Evolutionary conservation across 2,113 vertebrate genomes (phyloP), one percentile per base, ranked within the genome.

Genomic region (Benitochromis conjunctus): DNA sequence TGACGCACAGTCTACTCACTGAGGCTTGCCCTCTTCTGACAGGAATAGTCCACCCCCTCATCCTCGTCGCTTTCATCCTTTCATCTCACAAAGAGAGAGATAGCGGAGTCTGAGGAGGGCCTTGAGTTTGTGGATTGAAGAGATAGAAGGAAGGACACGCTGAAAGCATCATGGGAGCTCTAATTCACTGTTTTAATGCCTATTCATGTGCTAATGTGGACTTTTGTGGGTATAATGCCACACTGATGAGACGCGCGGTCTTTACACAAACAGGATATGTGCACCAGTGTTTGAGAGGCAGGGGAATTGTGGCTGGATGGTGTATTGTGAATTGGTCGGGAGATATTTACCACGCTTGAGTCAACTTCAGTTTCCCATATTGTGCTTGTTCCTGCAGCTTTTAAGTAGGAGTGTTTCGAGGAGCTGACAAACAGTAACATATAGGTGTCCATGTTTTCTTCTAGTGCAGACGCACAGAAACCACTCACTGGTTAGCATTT

Each of bases 181-280:
- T 83, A 46, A 90, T 89, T 93, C 79, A 84, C 81, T 87, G 85
- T 85, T 91, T 91, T 88, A 81, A 80, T 86, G 79, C 54, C 62
- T 34, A 79, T 92, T 94, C 90, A 91, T 90, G 84, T 94, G 90
- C 79, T 92, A 92, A 94, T 90, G 74, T 64, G 48, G 60, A 85
- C 53, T 86, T 92, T 86, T 79, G 66, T 71, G 55, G 53, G 34
- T 64, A 60, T 76, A 86, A 81, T 62, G 64, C 46, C 2, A 16
- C 83, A 24, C 54, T 79, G 80, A 81, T 84, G 88, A 91, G 43
- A 87, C 12, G 19, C 31, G 26, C 12, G 0, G 41, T 79, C 86
- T 86, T 85, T 57, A 86, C 81, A 85, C 80, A 89, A 80, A 88
- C 82, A 79, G 81, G 14, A 74, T 31, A 81, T 77, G 62, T 18